Percentiles rank a stretch among this genome's conserved stretches.
These are phyloP conservation scores for Dicerorhinus sumatrensis DNA, from an alignment of 2,113 vertebrate genomes.

Conservation along the genomic window DNA sequence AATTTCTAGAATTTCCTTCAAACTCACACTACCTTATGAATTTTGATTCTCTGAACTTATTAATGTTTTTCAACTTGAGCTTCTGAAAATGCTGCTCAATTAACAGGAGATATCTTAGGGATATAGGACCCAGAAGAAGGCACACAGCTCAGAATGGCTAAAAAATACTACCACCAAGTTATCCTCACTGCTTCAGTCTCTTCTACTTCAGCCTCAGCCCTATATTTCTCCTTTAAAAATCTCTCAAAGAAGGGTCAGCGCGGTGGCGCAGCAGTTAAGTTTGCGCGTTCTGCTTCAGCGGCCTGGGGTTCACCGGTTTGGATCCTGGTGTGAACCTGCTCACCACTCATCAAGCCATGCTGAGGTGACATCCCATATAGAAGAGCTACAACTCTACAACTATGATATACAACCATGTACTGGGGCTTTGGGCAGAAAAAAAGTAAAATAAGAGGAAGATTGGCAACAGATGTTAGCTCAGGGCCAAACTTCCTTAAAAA, in stretches of 20 bases:
- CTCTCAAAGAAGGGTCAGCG: not conserved
- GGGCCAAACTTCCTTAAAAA: too few relatives aligned
- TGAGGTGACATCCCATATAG: too few relatives aligned
- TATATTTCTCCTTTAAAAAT: not conserved
- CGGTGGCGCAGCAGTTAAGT: too few relatives aligned
- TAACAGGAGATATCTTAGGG: not conserved
- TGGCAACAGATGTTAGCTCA: too few relatives aligned
- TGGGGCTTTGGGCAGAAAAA: too few relatives aligned
- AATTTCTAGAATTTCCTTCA: conserved; percentile 9
- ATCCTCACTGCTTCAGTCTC: not conserved
- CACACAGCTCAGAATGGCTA: not conserved
- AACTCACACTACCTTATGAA: not conserved
- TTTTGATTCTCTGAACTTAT: conserved; percentile 14
- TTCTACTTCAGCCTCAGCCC: not conserved
- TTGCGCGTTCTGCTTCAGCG: too few relatives aligned
- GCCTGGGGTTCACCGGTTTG: too few relatives aligned
- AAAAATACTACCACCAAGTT: not conserved
- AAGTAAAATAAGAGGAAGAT: too few relatives aligned
- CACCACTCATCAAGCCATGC: too few relatives aligned
- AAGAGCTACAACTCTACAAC: too few relatives aligned
- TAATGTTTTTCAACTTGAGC: not conserved
- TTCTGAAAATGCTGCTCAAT: not conserved
- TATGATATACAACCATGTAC: too few relatives aligned
- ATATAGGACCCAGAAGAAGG: not conserved
- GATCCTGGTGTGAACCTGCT: too few relatives aligned